Base-by-base conservation (phyloP, 2,888 invertebrate species). In the Synergus laeviventris region DNA sequence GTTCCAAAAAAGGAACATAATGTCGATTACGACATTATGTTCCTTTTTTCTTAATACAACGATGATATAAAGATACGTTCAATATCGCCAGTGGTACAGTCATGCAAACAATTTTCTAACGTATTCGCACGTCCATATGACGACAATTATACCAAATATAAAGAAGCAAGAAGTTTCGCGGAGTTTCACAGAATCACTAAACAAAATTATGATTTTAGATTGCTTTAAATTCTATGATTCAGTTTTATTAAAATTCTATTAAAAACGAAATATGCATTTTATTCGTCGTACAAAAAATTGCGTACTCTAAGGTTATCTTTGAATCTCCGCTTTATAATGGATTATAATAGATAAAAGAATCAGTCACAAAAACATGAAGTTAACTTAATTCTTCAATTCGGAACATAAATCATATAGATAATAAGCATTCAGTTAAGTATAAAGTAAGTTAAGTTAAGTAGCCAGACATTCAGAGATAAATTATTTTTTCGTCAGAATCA, bases 21-120 rank as follows among this genome's bases (percentile, higher is more conserved):
- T 83, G n/a, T n/a, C n/a, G n/a, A n/a, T n/a, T n/a, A n/a, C 81
- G 84, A 82, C 83, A 81, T 73, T 75, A 79, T 80, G 79, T 79
- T 78, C 79, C 70, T 81, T 81, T 76, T 61, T 61, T 61, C 24
- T 59, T 11, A 36, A 31, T 61, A 61, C 36, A 61, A 31, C 36
- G 36, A 31, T 61, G 36, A 31, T 36, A 61, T 54, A 36, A 61
- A 61, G n/a, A 31, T 60, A 60, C 21, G 24, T 60, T 24, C 16
- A n/a, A 31, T 61, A 31, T 31, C 36, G 36, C n/a, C n/a, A 24
- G n/a, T n/a, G n/a, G 16, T 31, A 61, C n/a, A 36, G 36, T 31
- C 36, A 61, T 61, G 61, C 61, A 36, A 61, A 61, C 16, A 36
- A 61, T n/a, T n/a, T 16, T 61, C 36, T 36, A 36, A n/a, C 7